Evolutionary conservation across 2,888 invertebrate species (phyloP).

Genomic region (Eubasilissa splendida): DNA sequence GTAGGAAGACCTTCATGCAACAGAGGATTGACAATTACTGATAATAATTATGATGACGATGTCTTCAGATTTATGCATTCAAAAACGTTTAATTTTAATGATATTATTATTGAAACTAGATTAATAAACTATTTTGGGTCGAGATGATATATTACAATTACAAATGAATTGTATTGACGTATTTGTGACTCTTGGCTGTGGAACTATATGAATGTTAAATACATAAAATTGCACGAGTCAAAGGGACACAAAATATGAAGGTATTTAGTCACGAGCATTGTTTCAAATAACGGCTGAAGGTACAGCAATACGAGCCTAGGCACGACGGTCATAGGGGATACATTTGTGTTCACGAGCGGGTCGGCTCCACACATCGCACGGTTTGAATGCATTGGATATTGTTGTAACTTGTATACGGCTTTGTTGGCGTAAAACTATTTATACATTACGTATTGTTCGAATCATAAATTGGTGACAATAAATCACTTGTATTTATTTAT

Average conservation of each 20-base stretch:
- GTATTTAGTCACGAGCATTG: conserved; percentile 29
- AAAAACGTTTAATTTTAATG: no score
- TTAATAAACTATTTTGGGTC: no score
- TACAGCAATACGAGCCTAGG: conserved; percentile 3
- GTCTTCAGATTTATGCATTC: no score
- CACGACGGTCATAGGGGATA: background rate
- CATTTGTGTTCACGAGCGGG: background rate
- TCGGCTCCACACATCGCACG: conserved; percentile 19
- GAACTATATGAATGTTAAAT: background rate
- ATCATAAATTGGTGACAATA: conserved; percentile 49
- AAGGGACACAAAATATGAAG: background rate
- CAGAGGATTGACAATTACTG: no score
- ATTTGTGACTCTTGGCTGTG: no score
- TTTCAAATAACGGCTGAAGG: conserved; percentile 20
- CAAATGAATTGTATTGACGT: no score
- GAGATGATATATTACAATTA: no score
- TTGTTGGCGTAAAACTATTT: conserved; percentile 45
- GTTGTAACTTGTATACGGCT: conserved; percentile 20
- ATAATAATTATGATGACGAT: no score
- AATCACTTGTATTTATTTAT: conserved; percentile 49
- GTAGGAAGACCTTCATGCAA: no score
- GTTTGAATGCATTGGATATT: conserved; percentile 40
- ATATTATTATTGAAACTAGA: no score
- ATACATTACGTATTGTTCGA: conserved; percentile 40
- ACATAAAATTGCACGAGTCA: background rate